Evolutionary conservation across 1,140 invertebrate species (phyloP).

Genomic region (Eriosoma lanigerum): DNA sequence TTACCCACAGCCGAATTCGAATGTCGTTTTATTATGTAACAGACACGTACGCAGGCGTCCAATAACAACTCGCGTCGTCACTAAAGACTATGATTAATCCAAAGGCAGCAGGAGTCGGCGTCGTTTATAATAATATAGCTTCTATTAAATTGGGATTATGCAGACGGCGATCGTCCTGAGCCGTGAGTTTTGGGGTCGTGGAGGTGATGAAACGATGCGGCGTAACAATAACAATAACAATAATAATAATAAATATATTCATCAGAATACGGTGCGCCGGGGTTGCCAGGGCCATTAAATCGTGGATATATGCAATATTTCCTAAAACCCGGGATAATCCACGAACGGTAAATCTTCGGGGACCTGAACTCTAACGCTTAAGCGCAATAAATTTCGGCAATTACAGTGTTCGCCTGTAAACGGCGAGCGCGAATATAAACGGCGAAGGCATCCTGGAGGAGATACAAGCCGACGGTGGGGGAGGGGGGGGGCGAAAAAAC

Average conservation of each 20-base stretch:
- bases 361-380: constrained; percentile 47
- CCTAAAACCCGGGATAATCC: constrained; percentile 43
- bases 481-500: background rate
- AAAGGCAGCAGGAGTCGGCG: too few species aligned
- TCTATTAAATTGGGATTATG: constrained; percentile 38
- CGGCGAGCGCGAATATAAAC: background rate
- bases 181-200: background rate
- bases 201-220: constrained; percentile 41
- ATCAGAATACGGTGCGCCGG: background rate
- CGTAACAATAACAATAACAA: background rate
- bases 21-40: too few species aligned
- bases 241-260: constrained; percentile 49
- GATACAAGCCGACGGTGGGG: background rate
- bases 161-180: background rate
- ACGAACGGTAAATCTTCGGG: constrained; percentile 27
- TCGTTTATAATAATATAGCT: background rate
- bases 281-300: constrained; percentile 30
- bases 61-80: too few species aligned
- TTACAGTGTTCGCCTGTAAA: constrained; percentile 26
- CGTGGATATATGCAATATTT: constrained; percentile 42
- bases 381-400: constrained; percentile 48
- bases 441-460: background rate
- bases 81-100: too few species aligned
- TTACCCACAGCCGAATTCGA: too few species aligned
- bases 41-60: too few species aligned